Evolutionary conservation across 2,113 vertebrate species (phyloP).

Genomic region (Centropristis striata): DNA sequence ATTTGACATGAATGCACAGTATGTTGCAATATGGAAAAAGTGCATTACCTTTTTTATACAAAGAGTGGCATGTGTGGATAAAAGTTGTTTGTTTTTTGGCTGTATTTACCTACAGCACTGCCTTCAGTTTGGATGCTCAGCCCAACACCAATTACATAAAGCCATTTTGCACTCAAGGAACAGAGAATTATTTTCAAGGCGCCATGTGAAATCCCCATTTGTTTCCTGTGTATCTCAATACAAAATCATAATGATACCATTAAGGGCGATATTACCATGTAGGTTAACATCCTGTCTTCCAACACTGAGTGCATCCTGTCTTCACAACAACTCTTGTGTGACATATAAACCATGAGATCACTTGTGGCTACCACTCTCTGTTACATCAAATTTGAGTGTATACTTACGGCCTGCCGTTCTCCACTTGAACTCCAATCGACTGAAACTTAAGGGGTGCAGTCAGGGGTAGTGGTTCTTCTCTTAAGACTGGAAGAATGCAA

Average conservation of each 20-base stretch:
- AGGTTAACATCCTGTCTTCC: neutral
- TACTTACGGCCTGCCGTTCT: conserved; percentile 99
- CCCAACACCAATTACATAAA: no score
- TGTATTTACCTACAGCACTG: no score
- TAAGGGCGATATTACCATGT: neutral
- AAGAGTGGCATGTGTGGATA: no score
- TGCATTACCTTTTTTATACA: neutral
- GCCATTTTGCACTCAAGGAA: no score
- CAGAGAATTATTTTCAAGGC: no score
- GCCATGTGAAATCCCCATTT: no score
- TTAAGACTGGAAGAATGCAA: conserved; percentile 92
- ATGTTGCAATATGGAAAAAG: neutral
- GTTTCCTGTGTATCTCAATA: neutral
- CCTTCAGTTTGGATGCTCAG: no score
- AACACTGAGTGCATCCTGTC: no score
- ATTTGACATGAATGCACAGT: neutral
- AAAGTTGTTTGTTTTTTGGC: no score
- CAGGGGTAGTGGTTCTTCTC: conserved; percentile 90
- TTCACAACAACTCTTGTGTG: neutral
- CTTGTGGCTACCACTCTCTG: neutral
- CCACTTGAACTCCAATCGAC: conserved; percentile 99
- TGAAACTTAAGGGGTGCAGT: conserved; percentile 91
- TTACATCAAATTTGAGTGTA: neutral
- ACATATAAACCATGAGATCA: neutral
- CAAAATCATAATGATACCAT: neutral